Base-by-base conservation (phyloP, 2,113 vertebrate genomes). In the Gopherus flavomarginatus region DNA sequence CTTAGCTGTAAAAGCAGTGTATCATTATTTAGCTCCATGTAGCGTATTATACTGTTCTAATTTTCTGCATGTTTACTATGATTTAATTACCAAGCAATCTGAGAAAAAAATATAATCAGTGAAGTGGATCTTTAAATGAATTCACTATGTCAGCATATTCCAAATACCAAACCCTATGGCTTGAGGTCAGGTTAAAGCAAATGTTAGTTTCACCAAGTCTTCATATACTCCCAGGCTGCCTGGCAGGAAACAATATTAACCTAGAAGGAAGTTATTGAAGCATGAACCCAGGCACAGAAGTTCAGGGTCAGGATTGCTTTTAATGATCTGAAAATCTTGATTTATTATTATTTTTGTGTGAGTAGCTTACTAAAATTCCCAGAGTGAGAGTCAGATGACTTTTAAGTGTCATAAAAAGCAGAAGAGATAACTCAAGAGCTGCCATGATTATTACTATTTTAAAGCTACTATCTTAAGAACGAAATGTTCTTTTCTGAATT, bases 161-260 rank as follows among this genome's bases (percentile, higher is more conserved):
- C 95, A 97, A 97, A 97, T 97, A 94, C 52, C 93, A 97, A 95
- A 92, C 31, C 2, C 22, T 72, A 8, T 96, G 27, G 84, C 85
- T 95, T 92, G 84, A 85, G 92, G 69, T 92, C 89, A 92, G 50
- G 53, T 35, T 47, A 93, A 95, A 95, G 59, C 11, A 96, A 96
- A 97, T 97, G 56, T 87, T 96, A 92, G 87, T 62, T 94, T 56
- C 50, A 81, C 62, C 49, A 42, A 62, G 7, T 93, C 89, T 52
- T 16, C 59, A 24, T 89, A 16, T 80, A 65, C 78, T 49, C 22
- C 42, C 13, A 27, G 72, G 31, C 53, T 90, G 86, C 62, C 72
- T 94, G 62, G 1, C 62, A 88, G 24, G 17, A 82, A 44, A 92
- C 80, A 80, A 2, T 85, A 44, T 81, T 80, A 53, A 90, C 77